These are phyloP conservation scores for Actinernus sp. DNA, from an alignment of 92 coral and sea anemone genomes.

Conservation along the genomic window DNA sequence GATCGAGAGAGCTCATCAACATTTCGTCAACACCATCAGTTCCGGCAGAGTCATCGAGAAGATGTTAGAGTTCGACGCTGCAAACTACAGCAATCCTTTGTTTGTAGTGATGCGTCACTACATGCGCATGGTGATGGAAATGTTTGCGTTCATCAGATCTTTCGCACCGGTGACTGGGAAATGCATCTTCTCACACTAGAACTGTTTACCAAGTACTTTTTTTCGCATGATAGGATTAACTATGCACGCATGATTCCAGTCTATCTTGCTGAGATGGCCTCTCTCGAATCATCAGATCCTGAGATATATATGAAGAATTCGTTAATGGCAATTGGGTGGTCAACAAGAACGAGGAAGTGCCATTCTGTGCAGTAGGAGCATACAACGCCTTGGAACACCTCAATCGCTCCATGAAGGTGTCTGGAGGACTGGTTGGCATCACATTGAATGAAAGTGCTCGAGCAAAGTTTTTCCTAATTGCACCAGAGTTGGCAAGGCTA, in stretches of 20 bases:
- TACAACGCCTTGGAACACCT: slow-evolving; percentile 56
- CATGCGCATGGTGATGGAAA: slow-evolving; percentile 63
- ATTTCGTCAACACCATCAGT: not conserved
- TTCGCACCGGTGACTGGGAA: slow-evolving; percentile 54
- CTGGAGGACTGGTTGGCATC: slow-evolving; percentile 58
- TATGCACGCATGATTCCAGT: slow-evolving; percentile 62
- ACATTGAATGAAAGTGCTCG: slow-evolving; percentile 52
- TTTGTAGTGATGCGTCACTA: slow-evolving; percentile 35
- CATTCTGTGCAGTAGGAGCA: slow-evolving; percentile 71
- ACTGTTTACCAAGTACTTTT: slow-evolving; percentile 56
- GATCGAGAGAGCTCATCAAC: not conserved
- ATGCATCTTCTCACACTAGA: slow-evolving; percentile 48
- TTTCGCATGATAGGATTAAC: slow-evolving; percentile 60
- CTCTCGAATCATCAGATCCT: slow-evolving; percentile 32
- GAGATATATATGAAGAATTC: slow-evolving; percentile 44
- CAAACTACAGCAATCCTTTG: too few relatives aligned
- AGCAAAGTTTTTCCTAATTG: slow-evolving; percentile 64
- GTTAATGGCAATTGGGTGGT: slow-evolving; percentile 37
- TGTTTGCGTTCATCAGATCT: slow-evolving; percentile 44
- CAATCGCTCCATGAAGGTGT: slow-evolving; percentile 42
- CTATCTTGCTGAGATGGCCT: slow-evolving; percentile 57
- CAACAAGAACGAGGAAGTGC: slow-evolving; percentile 52
- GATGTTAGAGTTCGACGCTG: slow-evolving; percentile 9
- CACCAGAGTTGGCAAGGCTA: slow-evolving; percentile 59
- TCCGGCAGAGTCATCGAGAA: slow-evolving; percentile 2